phyloP scores from a whole-genome alignment of 1,140 invertebrate species.

The Drosophila funebris region DNA sequence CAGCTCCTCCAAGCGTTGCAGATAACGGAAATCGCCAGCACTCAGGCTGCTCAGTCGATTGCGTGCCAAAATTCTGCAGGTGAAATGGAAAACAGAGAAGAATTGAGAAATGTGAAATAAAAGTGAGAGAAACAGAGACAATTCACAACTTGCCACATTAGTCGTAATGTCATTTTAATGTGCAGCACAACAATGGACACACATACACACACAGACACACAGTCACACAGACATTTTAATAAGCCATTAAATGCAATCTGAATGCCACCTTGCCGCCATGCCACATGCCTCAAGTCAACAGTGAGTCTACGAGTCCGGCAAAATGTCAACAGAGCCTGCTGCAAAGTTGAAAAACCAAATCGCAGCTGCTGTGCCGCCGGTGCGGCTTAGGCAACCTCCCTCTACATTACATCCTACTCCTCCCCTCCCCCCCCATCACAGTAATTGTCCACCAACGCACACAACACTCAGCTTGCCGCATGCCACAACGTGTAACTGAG shows the following conservation, averaged over 20 bases:
- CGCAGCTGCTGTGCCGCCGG: constrained; percentile 59
- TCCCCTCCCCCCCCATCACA: neutral
- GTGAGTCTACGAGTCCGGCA: neutral
- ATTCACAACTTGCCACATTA: constrained; percentile 29
- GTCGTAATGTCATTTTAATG: constrained; percentile 69
- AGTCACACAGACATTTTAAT: constrained; percentile 48
- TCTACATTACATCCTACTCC: constrained; percentile 9
- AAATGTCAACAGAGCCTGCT: constrained; percentile 24
- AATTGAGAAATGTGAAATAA: neutral
- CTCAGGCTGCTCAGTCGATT: constrained; percentile 71
- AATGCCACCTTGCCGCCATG: constrained; percentile 8
- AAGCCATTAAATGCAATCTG: constrained; percentile 68
- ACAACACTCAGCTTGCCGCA: neutral
- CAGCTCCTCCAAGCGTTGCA: constrained; percentile 79
- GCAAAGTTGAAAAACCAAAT: constrained; percentile 36
- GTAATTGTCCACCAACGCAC: too few species aligned
- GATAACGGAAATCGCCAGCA: constrained; percentile 63
- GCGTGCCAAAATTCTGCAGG: constrained; percentile 75
- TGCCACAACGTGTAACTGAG: constrained; percentile 70
- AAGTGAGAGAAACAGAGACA: neutral
- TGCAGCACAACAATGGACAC: constrained; percentile 38
- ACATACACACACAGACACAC: neutral
- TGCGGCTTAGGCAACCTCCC: too few species aligned
- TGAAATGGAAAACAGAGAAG: constrained; percentile 25
- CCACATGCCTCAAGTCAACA: neutral